Percentiles rank a stretch among this genome's conserved stretches.
Evolutionary conservation across 2,888 invertebrate genomes (phyloP).

Genomic region (Cephus runcator): DNA sequence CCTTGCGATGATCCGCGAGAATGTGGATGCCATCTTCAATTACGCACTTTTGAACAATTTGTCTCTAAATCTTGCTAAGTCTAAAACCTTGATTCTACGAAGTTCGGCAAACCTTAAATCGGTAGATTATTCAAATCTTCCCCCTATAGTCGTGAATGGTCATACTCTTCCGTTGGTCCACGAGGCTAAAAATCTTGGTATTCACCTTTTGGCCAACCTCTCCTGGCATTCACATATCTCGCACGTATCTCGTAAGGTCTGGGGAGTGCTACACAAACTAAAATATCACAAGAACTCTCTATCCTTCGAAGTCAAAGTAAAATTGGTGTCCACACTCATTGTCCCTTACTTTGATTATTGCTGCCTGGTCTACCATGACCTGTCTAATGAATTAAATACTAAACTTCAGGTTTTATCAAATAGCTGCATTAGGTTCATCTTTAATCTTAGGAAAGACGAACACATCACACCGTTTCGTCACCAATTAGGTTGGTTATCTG

Average conservation of each 20-base stretch:
- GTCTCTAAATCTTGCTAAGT: background rate
- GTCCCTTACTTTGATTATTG: conserved; percentile 17
- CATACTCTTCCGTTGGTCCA: background rate
- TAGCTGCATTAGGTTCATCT: conserved; percentile 13
- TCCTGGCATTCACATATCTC: conserved; percentile 10
- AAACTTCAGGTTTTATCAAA: conserved; percentile 14
- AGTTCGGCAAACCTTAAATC: background rate
- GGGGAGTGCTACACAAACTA: conserved; percentile 5
- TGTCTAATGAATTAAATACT: conserved; percentile 2
- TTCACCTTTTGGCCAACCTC: conserved; percentile 3
- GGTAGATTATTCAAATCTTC: background rate
- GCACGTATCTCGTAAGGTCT: background rate
- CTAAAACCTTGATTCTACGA: background rate
- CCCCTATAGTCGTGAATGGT: too few species aligned
- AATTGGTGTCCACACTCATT: conserved; percentile 8
- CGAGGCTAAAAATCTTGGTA: conserved; percentile 2
- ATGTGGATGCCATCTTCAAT: background rate
- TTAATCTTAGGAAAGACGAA: conserved; percentile 14
- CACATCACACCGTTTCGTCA: conserved; percentile 15
- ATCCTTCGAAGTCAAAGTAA: background rate
- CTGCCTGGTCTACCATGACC: conserved; percentile 14
- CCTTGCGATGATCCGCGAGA: background rate
- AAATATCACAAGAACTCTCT: conserved; percentile 12
- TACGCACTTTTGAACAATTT: background rate
- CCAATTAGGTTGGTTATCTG: background rate